Evolutionary conservation across 2,113 vertebrate genomes (phyloP).

Genomic region (Gnathonemus echidnorhynchus): DNA sequence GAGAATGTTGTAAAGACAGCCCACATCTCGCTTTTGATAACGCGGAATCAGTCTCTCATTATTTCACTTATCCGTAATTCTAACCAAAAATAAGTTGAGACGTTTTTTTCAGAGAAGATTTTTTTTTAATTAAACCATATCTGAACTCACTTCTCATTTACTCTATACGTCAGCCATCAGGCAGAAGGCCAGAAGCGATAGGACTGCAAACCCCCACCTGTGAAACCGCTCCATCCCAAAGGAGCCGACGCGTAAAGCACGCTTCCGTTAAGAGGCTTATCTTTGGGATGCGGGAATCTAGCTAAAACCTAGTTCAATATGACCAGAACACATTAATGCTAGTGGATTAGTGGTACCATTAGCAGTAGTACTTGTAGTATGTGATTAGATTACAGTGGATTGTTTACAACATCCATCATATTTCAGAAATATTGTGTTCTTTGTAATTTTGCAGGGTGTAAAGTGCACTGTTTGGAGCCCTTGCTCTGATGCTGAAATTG

Average conservation of each 20-base stretch:
- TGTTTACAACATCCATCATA: not conserved
- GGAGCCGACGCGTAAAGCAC: not conserved
- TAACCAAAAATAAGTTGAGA: not conserved
- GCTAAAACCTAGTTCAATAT: not conserved
- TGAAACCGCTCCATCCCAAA: not conserved
- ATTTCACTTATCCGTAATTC: not conserved
- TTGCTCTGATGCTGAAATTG: not conserved
- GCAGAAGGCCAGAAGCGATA: not conserved
- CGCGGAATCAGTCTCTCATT: not conserved
- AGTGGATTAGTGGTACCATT: not conserved
- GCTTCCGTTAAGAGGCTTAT: not conserved
- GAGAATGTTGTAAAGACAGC: not conserved
- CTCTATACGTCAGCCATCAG: not conserved
- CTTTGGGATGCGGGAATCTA: not conserved
- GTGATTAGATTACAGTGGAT: not conserved
- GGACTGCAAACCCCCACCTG: not conserved
- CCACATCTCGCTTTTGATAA: not conserved
- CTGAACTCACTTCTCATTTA: not conserved
- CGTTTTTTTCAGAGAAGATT: not conserved
- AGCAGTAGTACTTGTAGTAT: not conserved
- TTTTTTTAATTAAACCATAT: not conserved
- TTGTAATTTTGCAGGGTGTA: not conserved
- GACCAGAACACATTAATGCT: not conserved
- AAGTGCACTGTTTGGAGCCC: not conserved
- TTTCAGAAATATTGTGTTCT: not conserved